Base-by-base conservation (phyloP, 2,888 invertebrate species). In the Andrena camellia region DNA sequence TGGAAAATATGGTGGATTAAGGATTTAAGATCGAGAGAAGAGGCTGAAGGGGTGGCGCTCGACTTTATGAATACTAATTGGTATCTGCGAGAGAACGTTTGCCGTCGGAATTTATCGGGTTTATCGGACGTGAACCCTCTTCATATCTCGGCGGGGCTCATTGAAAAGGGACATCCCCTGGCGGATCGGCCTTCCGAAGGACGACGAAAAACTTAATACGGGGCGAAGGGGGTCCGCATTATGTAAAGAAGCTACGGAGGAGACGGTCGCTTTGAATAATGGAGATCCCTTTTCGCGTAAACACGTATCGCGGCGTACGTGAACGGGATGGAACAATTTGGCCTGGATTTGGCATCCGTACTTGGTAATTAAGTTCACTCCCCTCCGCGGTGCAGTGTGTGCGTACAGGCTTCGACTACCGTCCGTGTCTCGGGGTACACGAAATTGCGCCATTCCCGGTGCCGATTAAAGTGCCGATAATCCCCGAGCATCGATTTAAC, bases 1-100 rank as follows among this genome's bases (percentile, higher is more conserved):
- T 17, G 67, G 78, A 69, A 69, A 84, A 88, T 86, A 84, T 71
- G 84, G 78, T 78, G 73, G 88, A 86, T 84, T 73, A 80, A 78
- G 77, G 67, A 59, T 74, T 74, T 64, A 74, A 64, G 81, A 64
- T 69, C 62, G 23, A 7, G 70, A 70, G 33, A 23, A 23, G 66
- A 63, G 82, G 83, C 66, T 57, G 64, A 78, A 82, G 75, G 75
- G 52, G 64, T 26, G 23, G 57, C 69, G 35, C 70, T 42, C 60
- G 71, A 80, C 81, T 85, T 88, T 88, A 86, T 88, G 88, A 88
- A 88, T 88, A 86, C 88, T 88, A 88, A 88, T 88, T 86, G 88
- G 77, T 82, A 88, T 84, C 72, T 59, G 64, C 66, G 72, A 88
- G 75, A 57, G 23, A 82, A 86, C 83, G 84, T 81, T 86, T 79